Evolutionary conservation across 1,140 invertebrate genomes (phyloP).

Genomic region (Arion vulgaris): DNA sequence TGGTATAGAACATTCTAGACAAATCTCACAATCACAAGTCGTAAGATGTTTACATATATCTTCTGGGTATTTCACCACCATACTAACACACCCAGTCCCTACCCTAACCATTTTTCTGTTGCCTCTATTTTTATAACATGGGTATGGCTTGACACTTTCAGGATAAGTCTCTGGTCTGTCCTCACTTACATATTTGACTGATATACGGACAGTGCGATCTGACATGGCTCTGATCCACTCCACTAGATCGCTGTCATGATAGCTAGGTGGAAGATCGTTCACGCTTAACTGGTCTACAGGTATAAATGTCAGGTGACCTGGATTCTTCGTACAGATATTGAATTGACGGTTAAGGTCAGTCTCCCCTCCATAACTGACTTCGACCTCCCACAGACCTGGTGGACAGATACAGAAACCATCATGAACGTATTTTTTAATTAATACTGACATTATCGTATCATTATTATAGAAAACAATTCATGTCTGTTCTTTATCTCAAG

Average conservation of each 20-base stretch:
- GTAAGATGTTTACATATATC: too few relatives aligned
- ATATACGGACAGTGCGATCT: background rate
- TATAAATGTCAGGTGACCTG: conserved; percentile 1
- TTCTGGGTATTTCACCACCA: background rate
- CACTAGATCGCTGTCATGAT: background rate
- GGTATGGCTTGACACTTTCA: background rate
- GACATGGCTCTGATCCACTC: background rate
- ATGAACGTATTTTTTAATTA: background rate
- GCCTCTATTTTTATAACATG: background rate
- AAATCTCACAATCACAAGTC: background rate
- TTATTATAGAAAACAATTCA: too few relatives aligned
- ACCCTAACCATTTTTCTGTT: background rate
- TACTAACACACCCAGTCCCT: background rate
- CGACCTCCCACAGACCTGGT: background rate
- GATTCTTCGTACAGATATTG: background rate
- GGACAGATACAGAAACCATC: background rate
- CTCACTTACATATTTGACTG: background rate
- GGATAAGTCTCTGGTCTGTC: background rate
- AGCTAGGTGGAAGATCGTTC: background rate
- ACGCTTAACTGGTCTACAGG: background rate
- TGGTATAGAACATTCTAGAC: background rate
- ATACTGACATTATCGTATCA: too few relatives aligned
- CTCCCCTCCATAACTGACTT: background rate
- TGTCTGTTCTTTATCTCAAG: too few relatives aligned
- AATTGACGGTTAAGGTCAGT: background rate